Evolutionary conservation across 1,140 invertebrate species (phyloP).

Genomic region (Bacillus rossius): DNA sequence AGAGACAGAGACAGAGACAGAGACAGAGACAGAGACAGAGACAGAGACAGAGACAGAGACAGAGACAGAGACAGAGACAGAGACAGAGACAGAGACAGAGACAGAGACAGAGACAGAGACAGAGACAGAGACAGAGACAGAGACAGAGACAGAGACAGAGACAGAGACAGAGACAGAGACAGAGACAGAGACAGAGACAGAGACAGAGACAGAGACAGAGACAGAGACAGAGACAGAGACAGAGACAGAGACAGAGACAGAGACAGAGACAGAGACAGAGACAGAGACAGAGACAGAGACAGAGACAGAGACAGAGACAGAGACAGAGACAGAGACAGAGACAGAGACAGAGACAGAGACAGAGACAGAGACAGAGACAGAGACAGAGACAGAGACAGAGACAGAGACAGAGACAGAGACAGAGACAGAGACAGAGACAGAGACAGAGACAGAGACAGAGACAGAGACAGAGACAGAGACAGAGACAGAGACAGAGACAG

Average conservation of each 20-base stretch:
- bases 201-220: constrained; percentile 19
- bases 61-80: constrained; percentile 2
- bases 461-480: constrained; percentile 5
- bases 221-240: constrained; percentile 17
- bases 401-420: constrained; percentile 15
- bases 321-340: constrained; percentile 14
- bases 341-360: constrained; percentile 15
- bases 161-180: constrained; percentile 14
- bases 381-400: constrained; percentile 18
- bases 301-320: constrained; percentile 4
- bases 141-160: constrained; percentile 8
- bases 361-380: constrained; percentile 18
- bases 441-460: not conserved
- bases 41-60: constrained; percentile 1
- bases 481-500: constrained; percentile 15
- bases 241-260: constrained; percentile 16
- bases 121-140: constrained; percentile 9
- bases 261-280: constrained; percentile 11
- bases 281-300: not conserved
- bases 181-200: constrained; percentile 15
- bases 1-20: constrained; percentile 9
- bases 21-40: constrained; percentile 9
- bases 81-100: constrained; percentile 2
- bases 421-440: constrained; percentile 14
- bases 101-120: constrained; percentile 2